Evolutionary conservation across 2,113 vertebrate species (phyloP).

Genomic region (Noctilio leporinus): DNA sequence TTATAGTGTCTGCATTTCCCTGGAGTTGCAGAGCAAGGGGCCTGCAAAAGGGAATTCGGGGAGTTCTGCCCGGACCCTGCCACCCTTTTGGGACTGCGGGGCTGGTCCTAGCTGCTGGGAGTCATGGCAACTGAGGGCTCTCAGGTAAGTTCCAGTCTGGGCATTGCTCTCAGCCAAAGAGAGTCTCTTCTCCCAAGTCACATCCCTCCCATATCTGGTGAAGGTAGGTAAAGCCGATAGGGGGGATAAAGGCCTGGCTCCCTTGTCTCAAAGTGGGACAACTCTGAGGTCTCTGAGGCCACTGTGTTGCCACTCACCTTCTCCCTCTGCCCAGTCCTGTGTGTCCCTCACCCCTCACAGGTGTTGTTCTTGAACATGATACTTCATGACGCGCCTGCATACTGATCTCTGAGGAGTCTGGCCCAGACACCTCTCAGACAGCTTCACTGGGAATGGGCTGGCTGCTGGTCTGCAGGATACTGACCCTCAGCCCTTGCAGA

Average conservation of each 20-base stretch:
- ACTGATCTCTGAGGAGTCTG: rapidly evolving
- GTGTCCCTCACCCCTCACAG: not conserved
- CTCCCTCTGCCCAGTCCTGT: not conserved
- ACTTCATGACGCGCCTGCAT: not conserved
- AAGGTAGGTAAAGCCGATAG: not conserved
- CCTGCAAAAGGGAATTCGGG: not conserved
- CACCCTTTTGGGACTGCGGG: not conserved
- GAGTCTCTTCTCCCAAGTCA: not conserved
- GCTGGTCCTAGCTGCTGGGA: not conserved
- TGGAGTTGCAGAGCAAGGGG: rapidly evolving
- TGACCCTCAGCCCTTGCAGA: not conserved
- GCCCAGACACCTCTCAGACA: rapidly evolving
- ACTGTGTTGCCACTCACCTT: not conserved
- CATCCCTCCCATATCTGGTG: not conserved
- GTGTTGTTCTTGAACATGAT: not conserved
- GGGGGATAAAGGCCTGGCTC: not conserved
- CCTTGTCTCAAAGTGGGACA: not conserved
- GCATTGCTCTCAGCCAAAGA: not conserved
- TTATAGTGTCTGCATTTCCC: not conserved
- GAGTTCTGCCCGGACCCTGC: not conserved
- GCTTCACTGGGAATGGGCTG: too few relatives aligned
- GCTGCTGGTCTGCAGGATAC: not conserved
- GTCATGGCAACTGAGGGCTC: not conserved
- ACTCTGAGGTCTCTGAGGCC: not conserved
- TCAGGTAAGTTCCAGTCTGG: not conserved